Evolutionary conservation across 2,888 invertebrate species (phyloP).

Genomic region (Capitulum mitella): DNA sequence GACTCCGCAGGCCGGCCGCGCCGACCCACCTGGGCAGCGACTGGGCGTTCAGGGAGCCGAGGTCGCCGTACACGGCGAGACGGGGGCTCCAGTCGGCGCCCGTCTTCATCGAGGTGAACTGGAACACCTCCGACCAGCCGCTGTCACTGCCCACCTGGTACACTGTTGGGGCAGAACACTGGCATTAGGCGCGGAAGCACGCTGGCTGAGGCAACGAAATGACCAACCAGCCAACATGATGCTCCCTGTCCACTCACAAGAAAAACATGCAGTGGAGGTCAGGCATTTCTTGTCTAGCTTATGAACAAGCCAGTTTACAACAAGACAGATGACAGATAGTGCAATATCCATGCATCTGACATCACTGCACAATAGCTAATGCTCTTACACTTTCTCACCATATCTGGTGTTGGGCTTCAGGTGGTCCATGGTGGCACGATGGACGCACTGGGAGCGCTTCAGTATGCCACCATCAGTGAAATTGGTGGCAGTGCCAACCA

Average conservation of each 20-base stretch:
- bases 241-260: neutral
- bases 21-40: constrained; percentile 55
- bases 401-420: constrained; percentile 31
- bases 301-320: too few species aligned
- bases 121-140: constrained; percentile 76
- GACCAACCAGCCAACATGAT: neutral
- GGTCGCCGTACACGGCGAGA: constrained; percentile 83
- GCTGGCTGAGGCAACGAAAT: too few species aligned
- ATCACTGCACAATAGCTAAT: too few species aligned
- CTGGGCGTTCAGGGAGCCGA: constrained; percentile 87
- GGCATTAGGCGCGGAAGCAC: neutral
- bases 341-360: neutral
- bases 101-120: constrained; percentile 63
- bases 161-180: constrained; percentile 46
- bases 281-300: too few species aligned
- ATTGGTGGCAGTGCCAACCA: constrained; percentile 51
- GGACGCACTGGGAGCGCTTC: constrained; percentile 64
- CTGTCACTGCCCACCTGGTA: constrained; percentile 70
- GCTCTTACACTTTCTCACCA: too few species aligned
- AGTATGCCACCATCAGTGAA: constrained; percentile 68
- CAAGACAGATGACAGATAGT: too few species aligned
- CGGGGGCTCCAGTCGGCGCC: constrained; percentile 66
- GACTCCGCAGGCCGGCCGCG: too few species aligned
- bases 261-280: too few species aligned
- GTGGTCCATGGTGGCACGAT: constrained; percentile 56